Percentiles rank a stretch among this genome's conserved stretches.
Evolutionary conservation across 2,888 invertebrate species (phyloP).

Genomic region (Byasa hedistus): DNA sequence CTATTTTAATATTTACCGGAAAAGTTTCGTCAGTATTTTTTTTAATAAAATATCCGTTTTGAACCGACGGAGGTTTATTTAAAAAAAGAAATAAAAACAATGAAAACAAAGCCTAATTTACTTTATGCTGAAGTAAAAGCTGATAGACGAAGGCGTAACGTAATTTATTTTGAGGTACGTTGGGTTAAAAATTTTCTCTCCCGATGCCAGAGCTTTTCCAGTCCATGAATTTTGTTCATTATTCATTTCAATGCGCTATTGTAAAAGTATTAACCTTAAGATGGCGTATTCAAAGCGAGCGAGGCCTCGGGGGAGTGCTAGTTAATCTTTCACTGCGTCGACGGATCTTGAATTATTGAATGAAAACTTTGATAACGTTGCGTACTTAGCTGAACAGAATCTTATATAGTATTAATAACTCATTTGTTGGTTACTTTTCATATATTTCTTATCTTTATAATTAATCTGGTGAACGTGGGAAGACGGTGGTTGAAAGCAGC

Average conservation of each 20-base stretch:
- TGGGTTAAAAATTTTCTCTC: conserved; percentile 5
- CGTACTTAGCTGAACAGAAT: conserved; percentile 3
- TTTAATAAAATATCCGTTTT: too few species aligned
- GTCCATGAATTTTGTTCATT: conserved; percentile 27
- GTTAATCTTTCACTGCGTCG: conserved; percentile 27
- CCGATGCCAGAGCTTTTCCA: conserved; percentile 15
- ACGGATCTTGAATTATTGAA: conserved; percentile 24
- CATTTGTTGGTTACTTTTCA: background rate
- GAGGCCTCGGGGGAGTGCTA: conserved; percentile 13
- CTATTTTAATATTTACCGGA: too few species aligned
- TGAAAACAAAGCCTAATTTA: too few species aligned
- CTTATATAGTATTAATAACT: background rate
- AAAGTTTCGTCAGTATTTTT: too few species aligned
- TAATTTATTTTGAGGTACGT: conserved; percentile 8
- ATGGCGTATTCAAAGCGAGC: conserved; percentile 24
- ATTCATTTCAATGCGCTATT: conserved; percentile 29
- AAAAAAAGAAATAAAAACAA: too few species aligned
- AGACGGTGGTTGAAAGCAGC: too few species aligned
- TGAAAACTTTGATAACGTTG: conserved; percentile 9
- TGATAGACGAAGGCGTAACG: background rate
- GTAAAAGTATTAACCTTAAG: conserved; percentile 28
- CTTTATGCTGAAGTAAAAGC: too few species aligned
- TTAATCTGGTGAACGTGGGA: too few species aligned
- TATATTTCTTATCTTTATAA: too few species aligned
- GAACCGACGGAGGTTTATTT: too few species aligned